Evolutionary conservation across 2,888 invertebrate species (phyloP).

Genomic region (Oxycera nigricornis): DNA sequence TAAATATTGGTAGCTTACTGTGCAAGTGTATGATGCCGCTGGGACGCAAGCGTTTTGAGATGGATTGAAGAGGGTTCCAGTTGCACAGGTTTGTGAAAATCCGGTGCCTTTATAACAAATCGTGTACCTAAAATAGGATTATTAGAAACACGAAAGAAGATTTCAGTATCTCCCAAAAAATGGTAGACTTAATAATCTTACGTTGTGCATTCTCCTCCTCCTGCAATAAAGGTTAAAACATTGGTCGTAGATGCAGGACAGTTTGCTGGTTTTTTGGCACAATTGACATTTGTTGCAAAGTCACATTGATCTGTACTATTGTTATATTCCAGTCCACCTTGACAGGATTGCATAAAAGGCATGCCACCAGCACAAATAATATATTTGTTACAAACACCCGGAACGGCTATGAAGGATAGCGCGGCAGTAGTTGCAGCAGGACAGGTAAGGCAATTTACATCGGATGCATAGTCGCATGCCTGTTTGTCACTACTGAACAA

Average conservation of each 20-base stretch:
- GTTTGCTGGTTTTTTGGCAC: slow-evolving; percentile 49
- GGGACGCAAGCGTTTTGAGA: slow-evolving; percentile 54
- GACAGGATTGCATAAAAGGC: slow-evolving; percentile 53
- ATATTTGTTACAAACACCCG: slow-evolving; percentile 53
- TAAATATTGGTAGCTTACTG: slow-evolving; percentile 49
- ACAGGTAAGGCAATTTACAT: neutral
- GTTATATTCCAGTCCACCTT: slow-evolving; percentile 56
- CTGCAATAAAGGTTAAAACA: slow-evolving; percentile 52
- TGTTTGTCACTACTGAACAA: neutral
- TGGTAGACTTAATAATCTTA: slow-evolving; percentile 43
- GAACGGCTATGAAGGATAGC: neutral
- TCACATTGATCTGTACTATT: slow-evolving; percentile 56
- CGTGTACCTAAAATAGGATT: slow-evolving; percentile 49
- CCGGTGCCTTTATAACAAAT: slow-evolving; percentile 55
- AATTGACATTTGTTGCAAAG: slow-evolving; percentile 56
- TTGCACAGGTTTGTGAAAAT: slow-evolving; percentile 50
- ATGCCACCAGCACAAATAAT: slow-evolving; percentile 53
- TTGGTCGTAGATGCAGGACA: slow-evolving; percentile 12
- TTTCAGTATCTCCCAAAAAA: neutral
- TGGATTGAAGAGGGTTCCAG: slow-evolving; percentile 54
- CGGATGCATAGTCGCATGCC: neutral
- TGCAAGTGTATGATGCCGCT: slow-evolving; percentile 52
- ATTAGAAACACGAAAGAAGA: neutral
- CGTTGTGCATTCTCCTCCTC: slow-evolving; percentile 53
- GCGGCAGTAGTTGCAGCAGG: neutral